These are phyloP conservation scores for Bucorvus abyssinicus DNA, from an alignment of 2,797 vertebrate species.

Conservation along the genomic window DNA sequence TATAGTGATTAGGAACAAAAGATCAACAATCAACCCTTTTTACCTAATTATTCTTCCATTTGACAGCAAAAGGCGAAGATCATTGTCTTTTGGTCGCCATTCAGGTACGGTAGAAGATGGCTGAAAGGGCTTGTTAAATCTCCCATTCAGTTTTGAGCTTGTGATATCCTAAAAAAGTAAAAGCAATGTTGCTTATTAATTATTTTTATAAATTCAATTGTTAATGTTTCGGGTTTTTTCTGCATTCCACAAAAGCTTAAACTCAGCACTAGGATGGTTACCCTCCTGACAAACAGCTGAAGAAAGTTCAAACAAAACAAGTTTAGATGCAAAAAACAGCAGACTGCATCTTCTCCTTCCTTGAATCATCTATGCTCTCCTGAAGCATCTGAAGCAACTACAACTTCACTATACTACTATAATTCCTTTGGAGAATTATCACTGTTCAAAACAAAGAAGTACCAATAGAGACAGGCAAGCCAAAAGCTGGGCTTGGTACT, in stretches of 20 bases:
- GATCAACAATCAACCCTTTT: neutral
- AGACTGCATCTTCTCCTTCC: neutral
- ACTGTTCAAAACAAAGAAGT: neutral
- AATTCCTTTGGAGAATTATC: neutral
- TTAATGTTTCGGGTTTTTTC: neutral
- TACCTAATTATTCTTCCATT: slow-evolving; percentile 96
- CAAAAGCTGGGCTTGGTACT: neutral
- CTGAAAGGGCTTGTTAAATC: slow-evolving; percentile 92
- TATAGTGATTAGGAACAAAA: neutral
- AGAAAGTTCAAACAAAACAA: neutral
- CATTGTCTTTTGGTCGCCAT: slow-evolving; percentile 83
- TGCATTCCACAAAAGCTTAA: neutral
- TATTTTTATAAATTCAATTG: neutral
- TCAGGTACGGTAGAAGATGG: slow-evolving; percentile 89
- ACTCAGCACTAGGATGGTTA: neutral
- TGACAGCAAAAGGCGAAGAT: slow-evolving; percentile 89
- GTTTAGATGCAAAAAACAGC: neutral
- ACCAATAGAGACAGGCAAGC: neutral
- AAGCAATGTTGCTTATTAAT: slow-evolving; percentile 15
- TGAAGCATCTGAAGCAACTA: neutral
- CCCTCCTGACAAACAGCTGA: neutral
- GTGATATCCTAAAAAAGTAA: slow-evolving; percentile 80
- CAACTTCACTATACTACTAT: neutral
- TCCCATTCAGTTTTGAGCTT: slow-evolving; percentile 86
- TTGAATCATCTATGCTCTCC: neutral